Conservation (phyloP, 1,140 invertebrate species). For the Antheraea mylitta region DNA sequence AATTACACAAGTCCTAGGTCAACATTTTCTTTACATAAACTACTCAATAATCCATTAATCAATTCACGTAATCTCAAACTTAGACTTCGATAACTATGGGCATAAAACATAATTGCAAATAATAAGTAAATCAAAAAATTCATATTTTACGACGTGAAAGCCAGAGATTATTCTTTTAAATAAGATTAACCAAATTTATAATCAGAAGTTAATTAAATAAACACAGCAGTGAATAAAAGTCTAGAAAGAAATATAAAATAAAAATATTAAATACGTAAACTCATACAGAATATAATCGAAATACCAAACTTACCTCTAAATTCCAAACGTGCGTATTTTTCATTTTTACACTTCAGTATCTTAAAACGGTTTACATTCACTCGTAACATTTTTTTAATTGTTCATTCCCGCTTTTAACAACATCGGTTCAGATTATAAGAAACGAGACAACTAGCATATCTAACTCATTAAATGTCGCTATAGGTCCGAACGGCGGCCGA, state of each 20-base stretch:
- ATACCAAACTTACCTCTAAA: slow-evolving; percentile 81
- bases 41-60: too few species aligned
- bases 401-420: neutral
- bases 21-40: too few species aligned
- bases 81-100: too few species aligned
- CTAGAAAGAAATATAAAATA: neutral
- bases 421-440: neutral
- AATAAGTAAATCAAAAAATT: too few species aligned
- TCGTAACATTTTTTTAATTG: slow-evolving; percentile 76
- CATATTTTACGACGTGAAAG: too few species aligned
- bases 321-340: slow-evolving; percentile 81
- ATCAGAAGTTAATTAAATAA: too few species aligned
- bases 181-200: too few species aligned
- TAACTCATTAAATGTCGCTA: neutral
- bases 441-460: neutral
- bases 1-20: neutral
- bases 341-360: slow-evolving; percentile 81
- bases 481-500: neutral
- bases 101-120: too few species aligned
- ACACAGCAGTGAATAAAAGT: neutral
- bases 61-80: too few species aligned
- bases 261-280: slow-evolving; percentile 1
- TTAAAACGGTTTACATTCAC: slow-evolving; percentile 83
- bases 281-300: neutral
- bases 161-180: too few species aligned